Percentiles rank a stretch among this genome's conserved stretches.
phyloP scores from a whole-genome alignment of 2,113 vertebrate genomes.

The Platysternon megacephalum region DNA sequence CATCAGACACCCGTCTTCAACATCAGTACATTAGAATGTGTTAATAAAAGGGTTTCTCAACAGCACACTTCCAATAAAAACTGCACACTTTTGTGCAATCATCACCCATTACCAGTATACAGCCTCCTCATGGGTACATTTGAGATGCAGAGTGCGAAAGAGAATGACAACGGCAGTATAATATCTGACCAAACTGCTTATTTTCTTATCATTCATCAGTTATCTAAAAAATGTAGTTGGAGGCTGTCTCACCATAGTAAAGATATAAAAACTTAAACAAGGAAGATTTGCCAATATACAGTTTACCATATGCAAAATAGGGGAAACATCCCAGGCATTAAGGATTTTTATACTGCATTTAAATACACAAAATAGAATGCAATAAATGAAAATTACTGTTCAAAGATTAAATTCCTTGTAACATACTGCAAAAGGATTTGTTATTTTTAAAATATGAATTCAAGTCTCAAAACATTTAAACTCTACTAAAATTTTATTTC shows the following conservation, averaged over 20 bases:
- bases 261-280: constrained; percentile 47
- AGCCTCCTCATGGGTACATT: background rate
- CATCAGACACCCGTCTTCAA: constrained; percentile 20
- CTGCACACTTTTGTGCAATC: background rate
- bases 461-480: constrained; percentile 31
- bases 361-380: constrained; percentile 20
- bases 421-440: background rate
- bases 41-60: constrained; percentile 29
- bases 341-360: background rate
- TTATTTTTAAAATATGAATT: background rate
- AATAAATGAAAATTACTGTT: constrained; percentile 33
- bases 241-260: constrained; percentile 25
- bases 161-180: constrained; percentile 48
- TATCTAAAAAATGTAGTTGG: constrained; percentile 28
- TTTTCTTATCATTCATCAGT: background rate
- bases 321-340: background rate
- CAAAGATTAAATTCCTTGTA: background rate
- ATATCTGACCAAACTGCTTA: background rate
- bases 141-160: constrained; percentile 22
- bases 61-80: background rate
- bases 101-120: constrained; percentile 28
- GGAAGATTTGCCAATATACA: constrained; percentile 58
- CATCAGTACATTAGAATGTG: background rate
- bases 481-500: constrained; percentile 9
- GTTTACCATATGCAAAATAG: constrained; percentile 31